A percentile compares a stretch with the other conserved stretches of the same genome.
Conservation (phyloP, 2,797 vertebrate genomes). For the Sebastes flavidus region DNA sequence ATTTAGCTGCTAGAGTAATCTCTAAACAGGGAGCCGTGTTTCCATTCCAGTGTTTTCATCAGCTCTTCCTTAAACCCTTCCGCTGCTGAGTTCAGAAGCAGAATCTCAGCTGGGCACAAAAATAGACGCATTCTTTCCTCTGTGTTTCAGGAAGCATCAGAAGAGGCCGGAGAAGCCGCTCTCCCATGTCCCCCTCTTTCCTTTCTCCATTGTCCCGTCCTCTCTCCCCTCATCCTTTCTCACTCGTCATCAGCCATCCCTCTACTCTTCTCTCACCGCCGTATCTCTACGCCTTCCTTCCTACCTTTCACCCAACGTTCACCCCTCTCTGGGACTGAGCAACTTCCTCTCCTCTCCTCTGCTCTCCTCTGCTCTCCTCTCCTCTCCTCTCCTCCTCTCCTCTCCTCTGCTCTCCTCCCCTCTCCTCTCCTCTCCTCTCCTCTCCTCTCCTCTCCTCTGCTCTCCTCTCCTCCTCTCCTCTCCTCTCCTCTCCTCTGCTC, state of each 20-base stretch:
- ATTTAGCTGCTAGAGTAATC: slow-evolving; percentile 63
- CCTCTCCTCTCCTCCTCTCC: no score
- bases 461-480: no score
- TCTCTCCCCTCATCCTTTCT: not conserved
- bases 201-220: slow-evolving; percentile 28
- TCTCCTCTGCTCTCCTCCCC: not conserved
- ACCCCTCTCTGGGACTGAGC: slow-evolving; percentile 18
- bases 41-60: slow-evolving; percentile 69
- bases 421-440: no score
- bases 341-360: not conserved
- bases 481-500: not conserved
- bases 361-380: no score
- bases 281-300: not conserved
- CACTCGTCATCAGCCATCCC: slow-evolving; percentile 7
- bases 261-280: not conserved
- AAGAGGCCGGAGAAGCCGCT: slow-evolving; percentile 66
- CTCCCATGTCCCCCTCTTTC: slow-evolving; percentile 27
- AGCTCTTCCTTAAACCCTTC: slow-evolving; percentile 75
- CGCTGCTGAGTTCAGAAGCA: slow-evolving; percentile 72
- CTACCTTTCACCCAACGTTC: slow-evolving; percentile 42
- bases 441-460: no score
- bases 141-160: slow-evolving; percentile 78
- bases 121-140: slow-evolving; percentile 84
- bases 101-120: slow-evolving; percentile 75
- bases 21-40: slow-evolving; percentile 49